phyloP scores from a whole-genome alignment of 2,113 vertebrate genomes.

The Todiramphus chloris region DNA sequence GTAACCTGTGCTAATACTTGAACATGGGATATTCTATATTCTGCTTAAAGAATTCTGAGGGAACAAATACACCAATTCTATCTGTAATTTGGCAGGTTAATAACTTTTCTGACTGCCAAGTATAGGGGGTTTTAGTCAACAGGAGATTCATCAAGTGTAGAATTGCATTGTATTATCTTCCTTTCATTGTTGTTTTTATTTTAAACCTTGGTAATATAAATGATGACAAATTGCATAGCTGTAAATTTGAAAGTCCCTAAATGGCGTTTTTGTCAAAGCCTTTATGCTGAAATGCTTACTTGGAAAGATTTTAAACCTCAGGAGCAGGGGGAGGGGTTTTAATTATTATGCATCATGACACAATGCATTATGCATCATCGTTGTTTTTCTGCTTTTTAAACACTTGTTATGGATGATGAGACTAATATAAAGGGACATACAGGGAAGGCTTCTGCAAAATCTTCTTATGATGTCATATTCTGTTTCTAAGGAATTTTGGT shows the following conservation, averaged over 20 bases:
- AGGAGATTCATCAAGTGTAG: constrained; percentile 42
- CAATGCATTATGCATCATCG: constrained; percentile 69
- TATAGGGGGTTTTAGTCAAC: constrained; percentile 11
- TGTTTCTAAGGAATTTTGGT: constrained; percentile 5
- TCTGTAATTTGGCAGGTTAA: constrained; percentile 30
- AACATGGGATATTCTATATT: not conserved
- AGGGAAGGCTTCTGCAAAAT: constrained; percentile 6
- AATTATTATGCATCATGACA: constrained; percentile 73
- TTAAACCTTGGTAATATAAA: constrained; percentile 57
- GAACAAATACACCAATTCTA: not conserved
- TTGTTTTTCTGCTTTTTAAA: constrained; percentile 73
- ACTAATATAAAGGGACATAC: constrained; percentile 63
- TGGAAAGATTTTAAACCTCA: constrained; percentile 62
- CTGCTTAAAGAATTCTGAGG: not conserved
- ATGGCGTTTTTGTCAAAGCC: constrained; percentile 75
- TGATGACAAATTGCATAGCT: constrained; percentile 74
- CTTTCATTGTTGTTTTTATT: constrained; percentile 22
- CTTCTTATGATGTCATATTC: constrained; percentile 64
- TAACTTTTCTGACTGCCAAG: not conserved
- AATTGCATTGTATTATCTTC: not conserved
- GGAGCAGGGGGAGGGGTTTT: constrained; percentile 62
- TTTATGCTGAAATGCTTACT: constrained; percentile 74
- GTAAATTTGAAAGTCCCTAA: constrained; percentile 71
- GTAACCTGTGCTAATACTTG: constrained; percentile 17
- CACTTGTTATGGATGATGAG: constrained; percentile 65